Percentiles rank a stretch among this genome's conserved stretches.
Conservation (phyloP, 1,140 invertebrate genomes). For the Carcinoscorpius rotundicauda region DNA sequence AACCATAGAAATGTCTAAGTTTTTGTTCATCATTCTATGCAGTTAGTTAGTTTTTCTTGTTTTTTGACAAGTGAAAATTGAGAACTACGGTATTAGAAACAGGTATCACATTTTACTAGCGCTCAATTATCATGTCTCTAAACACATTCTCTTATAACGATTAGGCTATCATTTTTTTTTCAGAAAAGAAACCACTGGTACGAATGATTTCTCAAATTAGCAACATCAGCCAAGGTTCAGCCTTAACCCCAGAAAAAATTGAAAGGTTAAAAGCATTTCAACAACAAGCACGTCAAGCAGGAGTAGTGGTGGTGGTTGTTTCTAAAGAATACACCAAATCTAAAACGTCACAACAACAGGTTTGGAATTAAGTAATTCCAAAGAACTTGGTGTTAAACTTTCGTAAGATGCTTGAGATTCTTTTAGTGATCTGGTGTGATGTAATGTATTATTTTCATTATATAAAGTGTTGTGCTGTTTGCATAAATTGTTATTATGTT, state of each 20-base stretch:
- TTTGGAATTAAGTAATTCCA: slow-evolving; percentile 9
- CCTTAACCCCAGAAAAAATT: slow-evolving; percentile 22
- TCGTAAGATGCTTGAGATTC: no score
- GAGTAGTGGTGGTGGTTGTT: slow-evolving; percentile 31
- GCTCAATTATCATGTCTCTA: neutral
- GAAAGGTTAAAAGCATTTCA: slow-evolving; percentile 28
- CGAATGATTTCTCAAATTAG: slow-evolving; percentile 19
- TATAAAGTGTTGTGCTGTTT: no score
- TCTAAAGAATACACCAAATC: slow-evolving; percentile 32
- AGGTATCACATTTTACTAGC: neutral
- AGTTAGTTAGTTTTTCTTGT: no score
- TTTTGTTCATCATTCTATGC: no score
- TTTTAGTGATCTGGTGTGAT: no score
- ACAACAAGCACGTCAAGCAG: slow-evolving; percentile 33
- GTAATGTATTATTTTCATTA: no score
- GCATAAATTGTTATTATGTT: no score
- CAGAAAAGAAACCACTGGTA: slow-evolving; percentile 15
- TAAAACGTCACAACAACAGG: slow-evolving; percentile 34
- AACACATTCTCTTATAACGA: slow-evolving; percentile 9
- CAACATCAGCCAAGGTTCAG: slow-evolving; percentile 18
- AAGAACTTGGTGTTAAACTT: no score
- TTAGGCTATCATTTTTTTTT: slow-evolving; percentile 8
- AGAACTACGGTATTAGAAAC: no score
- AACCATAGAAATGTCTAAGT: no score
- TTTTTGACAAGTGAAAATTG: no score